Evolutionary conservation across 2,797 vertebrate genomes (phyloP), one percentile per base, ranked within the genome.

Genomic region (Aldrovandia affinis): DNA sequence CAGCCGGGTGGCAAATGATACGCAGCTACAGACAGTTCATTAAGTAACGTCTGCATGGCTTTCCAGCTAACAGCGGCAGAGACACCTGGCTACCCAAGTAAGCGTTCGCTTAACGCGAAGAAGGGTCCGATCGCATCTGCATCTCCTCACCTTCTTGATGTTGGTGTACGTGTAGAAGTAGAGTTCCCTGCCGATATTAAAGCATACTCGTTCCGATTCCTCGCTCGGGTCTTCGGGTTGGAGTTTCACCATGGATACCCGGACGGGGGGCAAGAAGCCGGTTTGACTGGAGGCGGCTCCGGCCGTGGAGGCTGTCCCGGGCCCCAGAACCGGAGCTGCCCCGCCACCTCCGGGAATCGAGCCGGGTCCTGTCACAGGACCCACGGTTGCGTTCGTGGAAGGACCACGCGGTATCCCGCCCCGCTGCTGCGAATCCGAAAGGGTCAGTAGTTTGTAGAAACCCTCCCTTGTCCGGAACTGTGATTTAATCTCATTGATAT

Each of bases 381-480:
- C 94, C 90, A 93, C 91, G 88, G 92, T 90, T 85, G 92, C 92
- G 88, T 92, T 95, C 88, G 93, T 89, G 89, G 90, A 91, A 80
- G 91, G 93, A 86, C 90, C 95, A 91, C 90, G 95, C 87, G 87
- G 89, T 89, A 95, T 92, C 7, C 96, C 95, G 89, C 94, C 94
- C 88, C 96, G 93, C 92, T 97, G 96, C 89, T 96, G 93, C n/a
- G 96, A 96, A 87, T 96, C 96, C 0, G 96, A 96, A 87, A 97
- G 96, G 79, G 97, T 97, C 82, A 98, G 95, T 93, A 97, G 96
- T 88, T 97, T 97, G 95, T 98, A 98, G 89, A 97, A 97, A 81
- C 97, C 97, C 93, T 98, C 97, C 78, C 97, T 95, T 90, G 97
- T 98, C 88, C 97, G 95, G 92, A 98, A 98, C 94, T 97, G 97